These are phyloP conservation scores for Meganola albula DNA, from an alignment of 2,888 invertebrate genomes.

Conservation along the genomic window DNA sequence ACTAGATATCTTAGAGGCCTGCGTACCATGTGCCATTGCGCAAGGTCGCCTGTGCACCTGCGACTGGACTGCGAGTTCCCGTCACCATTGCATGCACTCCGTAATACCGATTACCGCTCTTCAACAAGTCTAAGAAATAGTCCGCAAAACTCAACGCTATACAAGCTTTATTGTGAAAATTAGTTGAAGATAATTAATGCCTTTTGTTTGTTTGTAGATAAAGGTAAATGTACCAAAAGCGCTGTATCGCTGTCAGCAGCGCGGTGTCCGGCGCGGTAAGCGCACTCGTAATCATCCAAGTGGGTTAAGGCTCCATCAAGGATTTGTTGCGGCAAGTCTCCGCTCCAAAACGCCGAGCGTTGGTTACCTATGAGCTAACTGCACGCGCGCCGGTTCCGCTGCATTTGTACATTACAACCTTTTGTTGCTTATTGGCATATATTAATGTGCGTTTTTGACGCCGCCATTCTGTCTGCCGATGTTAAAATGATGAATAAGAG, in stretches of 20 bases:
- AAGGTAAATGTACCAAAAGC: constrained; percentile 42
- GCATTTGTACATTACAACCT: constrained; percentile 61
- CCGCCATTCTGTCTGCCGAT: constrained; percentile 53
- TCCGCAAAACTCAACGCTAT: too few species aligned
- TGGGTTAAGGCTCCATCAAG: constrained; percentile 77
- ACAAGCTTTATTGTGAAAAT: constrained; percentile 21
- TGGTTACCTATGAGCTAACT: constrained; percentile 72
- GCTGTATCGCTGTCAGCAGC: constrained; percentile 49
- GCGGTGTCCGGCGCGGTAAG: constrained; percentile 47
- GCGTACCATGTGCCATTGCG: constrained; percentile 61
- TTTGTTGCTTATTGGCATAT: constrained; percentile 43
- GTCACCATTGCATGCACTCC: constrained; percentile 59
- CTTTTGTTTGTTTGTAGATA: constrained; percentile 18
- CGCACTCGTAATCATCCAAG: constrained; percentile 74
- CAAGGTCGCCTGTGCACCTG: constrained; percentile 69
- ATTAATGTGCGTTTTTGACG: constrained; percentile 34
- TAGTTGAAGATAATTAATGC: constrained; percentile 15
- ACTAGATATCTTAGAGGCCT: constrained; percentile 51
- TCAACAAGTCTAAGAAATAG: too few species aligned
- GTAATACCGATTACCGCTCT: too few species aligned
- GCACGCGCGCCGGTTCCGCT: constrained; percentile 63
- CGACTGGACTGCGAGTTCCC: constrained; percentile 38
- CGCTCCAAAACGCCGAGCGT: constrained; percentile 72
- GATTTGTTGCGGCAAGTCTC: constrained; percentile 77
- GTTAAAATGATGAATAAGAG: constrained; percentile 37